These are phyloP conservation scores for Phodopus roborovskii DNA, from an alignment of 2,113 vertebrate genomes.

Conservation along the genomic window DNA sequence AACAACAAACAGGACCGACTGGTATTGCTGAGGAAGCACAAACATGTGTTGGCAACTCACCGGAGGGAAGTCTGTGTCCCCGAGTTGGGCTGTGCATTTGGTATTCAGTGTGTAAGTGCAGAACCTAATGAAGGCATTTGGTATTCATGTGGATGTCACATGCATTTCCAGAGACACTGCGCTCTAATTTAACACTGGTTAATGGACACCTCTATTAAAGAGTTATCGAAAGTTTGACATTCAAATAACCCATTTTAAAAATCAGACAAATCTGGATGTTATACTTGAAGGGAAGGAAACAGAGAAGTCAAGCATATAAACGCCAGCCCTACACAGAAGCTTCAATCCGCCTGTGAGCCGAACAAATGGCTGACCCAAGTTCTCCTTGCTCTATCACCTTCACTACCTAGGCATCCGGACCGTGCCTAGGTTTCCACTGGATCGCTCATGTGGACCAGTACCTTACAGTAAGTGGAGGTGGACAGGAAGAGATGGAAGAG, in stretches of 20 bases:
- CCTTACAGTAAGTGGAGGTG: neutral
- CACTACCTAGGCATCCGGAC: neutral
- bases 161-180: slow-evolving; percentile 87
- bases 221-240: slow-evolving; percentile 91
- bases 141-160: slow-evolving; percentile 90
- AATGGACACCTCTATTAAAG: slow-evolving; percentile 91
- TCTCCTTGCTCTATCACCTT: neutral
- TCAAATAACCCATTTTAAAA: slow-evolving; percentile 90
- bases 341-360: slow-evolving; percentile 35
- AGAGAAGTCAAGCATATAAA: slow-evolving; percentile 81
- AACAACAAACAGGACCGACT: slow-evolving; percentile 83
- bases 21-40: slow-evolving; percentile 70
- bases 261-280: slow-evolving; percentile 88
- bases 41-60: slow-evolving; percentile 78
- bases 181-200: slow-evolving; percentile 90
- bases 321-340: slow-evolving; percentile 46
- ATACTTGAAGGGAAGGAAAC: slow-evolving; percentile 81
- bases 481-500: neutral
- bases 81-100: slow-evolving; percentile 82
- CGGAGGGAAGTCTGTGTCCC: slow-evolving; percentile 78
- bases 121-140: slow-evolving; percentile 89
- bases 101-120: slow-evolving; percentile 85
- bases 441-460: too few relatives aligned
- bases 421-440: neutral
- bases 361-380: slow-evolving; percentile 40